A percentile compares a stretch with the other conserved stretches of the same genome.
phyloP scores from a whole-genome alignment of 2,888 invertebrate species.

The Chaitophorus viminalis region DNA sequence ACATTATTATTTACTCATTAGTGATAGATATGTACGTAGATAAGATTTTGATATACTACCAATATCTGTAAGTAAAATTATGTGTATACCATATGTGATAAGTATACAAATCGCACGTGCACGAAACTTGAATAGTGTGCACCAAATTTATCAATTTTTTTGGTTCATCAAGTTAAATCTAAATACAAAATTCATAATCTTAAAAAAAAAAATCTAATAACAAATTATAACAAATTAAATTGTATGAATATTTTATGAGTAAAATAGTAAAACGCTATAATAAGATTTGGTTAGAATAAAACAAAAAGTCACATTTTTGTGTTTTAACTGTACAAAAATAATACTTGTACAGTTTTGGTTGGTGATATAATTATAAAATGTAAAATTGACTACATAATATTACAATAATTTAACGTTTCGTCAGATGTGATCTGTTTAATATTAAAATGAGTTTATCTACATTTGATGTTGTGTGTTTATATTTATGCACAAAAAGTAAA shows the following conservation, averaged over 20 bases:
- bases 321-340: neutral
- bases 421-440: neutral
- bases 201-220: neutral
- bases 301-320: neutral
- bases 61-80: too few species aligned
- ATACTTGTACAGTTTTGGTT: neutral
- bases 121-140: too few species aligned
- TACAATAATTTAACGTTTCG: neutral
- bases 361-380: neutral
- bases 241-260: too few species aligned
- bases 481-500: neutral
- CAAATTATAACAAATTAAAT: too few species aligned
- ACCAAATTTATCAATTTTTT: too few species aligned
- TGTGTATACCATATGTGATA: too few species aligned
- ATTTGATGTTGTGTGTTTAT: neutral
- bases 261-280: neutral
- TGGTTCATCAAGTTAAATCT: too few species aligned
- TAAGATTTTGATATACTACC: too few species aligned
- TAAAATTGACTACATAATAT: neutral
- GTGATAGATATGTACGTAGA: too few species aligned
- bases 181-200: neutral
- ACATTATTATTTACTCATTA: too few species aligned
- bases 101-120: too few species aligned
- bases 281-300: neutral
- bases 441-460: neutral